Evolutionary conservation across 2,888 invertebrate genomes (phyloP), one percentile per base, ranked within the genome.

Genomic region (Halictus quadricinctus): DNA sequence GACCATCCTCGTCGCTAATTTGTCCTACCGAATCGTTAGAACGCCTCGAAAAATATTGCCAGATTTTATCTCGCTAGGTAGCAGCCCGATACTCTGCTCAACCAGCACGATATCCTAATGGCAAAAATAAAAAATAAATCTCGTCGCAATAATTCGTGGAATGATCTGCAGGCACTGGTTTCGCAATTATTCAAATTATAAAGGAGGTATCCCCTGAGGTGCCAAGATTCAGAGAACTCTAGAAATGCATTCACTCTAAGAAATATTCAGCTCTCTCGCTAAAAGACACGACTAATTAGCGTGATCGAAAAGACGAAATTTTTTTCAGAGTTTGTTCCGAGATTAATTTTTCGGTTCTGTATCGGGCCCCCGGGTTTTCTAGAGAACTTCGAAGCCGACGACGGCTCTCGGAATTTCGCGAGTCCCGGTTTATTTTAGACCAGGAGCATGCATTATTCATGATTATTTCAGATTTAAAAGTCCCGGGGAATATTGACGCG

Each of bases 361-460:
- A 60, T n/a, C 60, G 25, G 25, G 60, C 6, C 60, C 60, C 54
- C 18, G 2, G 29, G n/a, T 10, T 69, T 69, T 41, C 69, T n/a
- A 36, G 41, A 69, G 69, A 41, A 69, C 41, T 41, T n/a, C 21
- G 41, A 41, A 13, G 25, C 64, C 29, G 64, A 41, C 29, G 64
- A 41, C 21, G 18, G 10, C 43, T 46, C 70, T 72, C 46, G 70
- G 43, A 72, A 72, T 72, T 72, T 46, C 46, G 70, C 46, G 70
- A 6, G 43, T 66, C 58, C 73, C 73, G 80, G 58, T 73, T 69
- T 10, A 70, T 74, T 80, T 82, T 70, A 80, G 66, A 69, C 18
- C 36, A 36, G 25, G 25, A 2, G 0, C 78, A 69, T 82, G 41
- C 69, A 82, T 82, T 69, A 82, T 82, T 82, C 80, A 82, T 58